A percentile compares a stretch with the other conserved stretches of the same genome.
Evolutionary conservation across 64 coral and sea anemone species (phyloP).

Genomic region (Exaiptasia diaphana): DNA sequence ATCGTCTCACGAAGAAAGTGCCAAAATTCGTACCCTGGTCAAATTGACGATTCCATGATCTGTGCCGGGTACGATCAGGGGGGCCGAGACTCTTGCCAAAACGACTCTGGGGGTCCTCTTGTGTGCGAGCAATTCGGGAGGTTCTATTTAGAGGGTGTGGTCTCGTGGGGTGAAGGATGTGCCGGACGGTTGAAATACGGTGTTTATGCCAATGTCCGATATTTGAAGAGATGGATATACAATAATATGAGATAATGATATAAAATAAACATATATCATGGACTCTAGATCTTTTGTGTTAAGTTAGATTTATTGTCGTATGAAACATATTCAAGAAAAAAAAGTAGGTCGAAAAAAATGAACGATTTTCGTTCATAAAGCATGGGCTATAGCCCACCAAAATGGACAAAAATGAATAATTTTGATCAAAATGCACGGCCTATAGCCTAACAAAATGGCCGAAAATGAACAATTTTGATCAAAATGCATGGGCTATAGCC

Average conservation of each 20-base stretch:
- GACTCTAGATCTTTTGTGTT: not conserved
- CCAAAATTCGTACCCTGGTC: not conserved
- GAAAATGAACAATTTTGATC: too few relatives aligned
- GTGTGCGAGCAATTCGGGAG: constrained; percentile 1
- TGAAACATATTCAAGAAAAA: too few relatives aligned
- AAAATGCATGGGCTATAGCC: too few relatives aligned
- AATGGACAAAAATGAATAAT: too few relatives aligned
- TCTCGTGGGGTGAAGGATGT: constrained; percentile 6
- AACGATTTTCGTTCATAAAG: too few relatives aligned
- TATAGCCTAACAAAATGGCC: not conserved
- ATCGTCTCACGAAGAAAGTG: not conserved
- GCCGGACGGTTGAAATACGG: constrained; percentile 2
- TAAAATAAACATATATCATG: not conserved
- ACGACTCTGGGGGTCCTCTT: constrained; percentile 15
- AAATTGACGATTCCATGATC: constrained; percentile 25
- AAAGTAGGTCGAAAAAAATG: too few relatives aligned
- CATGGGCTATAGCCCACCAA: too few relatives aligned
- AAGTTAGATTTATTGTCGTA: not conserved
- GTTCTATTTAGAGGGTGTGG: constrained; percentile 23
- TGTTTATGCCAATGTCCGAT: constrained; percentile 20
- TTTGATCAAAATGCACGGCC: not conserved
- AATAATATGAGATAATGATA: not conserved
- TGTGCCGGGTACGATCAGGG: constrained; percentile 16
- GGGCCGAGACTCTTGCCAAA: constrained; percentile 14
- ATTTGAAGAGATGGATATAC: constrained; percentile 29